These are phyloP conservation scores for Cheilosia grossa DNA, from an alignment of 2,888 invertebrate species.

Conservation along the genomic window DNA sequence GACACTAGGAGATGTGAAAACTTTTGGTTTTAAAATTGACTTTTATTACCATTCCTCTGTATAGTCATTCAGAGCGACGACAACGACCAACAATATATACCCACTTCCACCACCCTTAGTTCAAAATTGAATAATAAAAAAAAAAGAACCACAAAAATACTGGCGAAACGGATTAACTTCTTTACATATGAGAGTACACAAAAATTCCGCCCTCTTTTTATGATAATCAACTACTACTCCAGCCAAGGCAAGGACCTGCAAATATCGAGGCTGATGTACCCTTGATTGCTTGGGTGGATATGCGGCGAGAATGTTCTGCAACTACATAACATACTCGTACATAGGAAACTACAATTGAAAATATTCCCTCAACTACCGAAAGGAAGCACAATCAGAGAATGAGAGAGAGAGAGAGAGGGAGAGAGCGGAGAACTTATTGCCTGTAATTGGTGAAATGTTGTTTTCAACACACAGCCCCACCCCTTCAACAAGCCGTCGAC, in stretches of 20 bases:
- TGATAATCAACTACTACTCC: slow-evolving; percentile 50
- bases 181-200: slow-evolving; percentile 10
- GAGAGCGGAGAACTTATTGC: slow-evolving; percentile 58
- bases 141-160: background rate
- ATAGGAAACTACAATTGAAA: slow-evolving; percentile 49
- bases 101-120: background rate
- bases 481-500: slow-evolving; percentile 2
- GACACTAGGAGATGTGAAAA: slow-evolving; percentile 42
- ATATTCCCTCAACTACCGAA: slow-evolving; percentile 24
- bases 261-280: slow-evolving; percentile 48
- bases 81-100: background rate
- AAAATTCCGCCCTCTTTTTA: slow-evolving; percentile 26
- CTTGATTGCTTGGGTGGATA: slow-evolving; percentile 16
- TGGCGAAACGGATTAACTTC: slow-evolving; percentile 50
- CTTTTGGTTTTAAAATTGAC: slow-evolving; percentile 31
- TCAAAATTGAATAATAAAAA: slow-evolving; percentile 43
- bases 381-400: slow-evolving; percentile 55
- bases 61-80: background rate
- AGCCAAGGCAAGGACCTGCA: slow-evolving; percentile 11
- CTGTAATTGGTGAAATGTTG: slow-evolving; percentile 73
- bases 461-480: slow-evolving; percentile 34
- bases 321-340: slow-evolving; percentile 1
- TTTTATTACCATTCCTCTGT: slow-evolving; percentile 31
- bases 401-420: background rate
- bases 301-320: slow-evolving; percentile 15